Conservation (phyloP, 2,888 invertebrate species). For the Sipha maydis region DNA sequence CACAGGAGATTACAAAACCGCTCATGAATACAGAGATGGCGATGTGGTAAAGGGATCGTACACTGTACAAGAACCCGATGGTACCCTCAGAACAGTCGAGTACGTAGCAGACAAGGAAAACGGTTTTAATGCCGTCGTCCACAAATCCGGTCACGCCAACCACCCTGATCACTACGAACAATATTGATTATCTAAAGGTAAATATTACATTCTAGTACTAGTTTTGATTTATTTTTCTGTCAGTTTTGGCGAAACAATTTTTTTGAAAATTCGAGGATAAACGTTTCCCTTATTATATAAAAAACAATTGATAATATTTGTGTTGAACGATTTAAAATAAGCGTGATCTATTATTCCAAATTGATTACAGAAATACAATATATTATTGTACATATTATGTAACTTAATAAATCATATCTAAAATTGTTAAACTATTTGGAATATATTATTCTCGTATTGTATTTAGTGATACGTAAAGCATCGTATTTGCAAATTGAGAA, state of each 20-base stretch:
- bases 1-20: constrained; percentile 65
- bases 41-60: constrained; percentile 66
- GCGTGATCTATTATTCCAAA: too few species aligned
- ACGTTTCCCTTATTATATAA: too few species aligned
- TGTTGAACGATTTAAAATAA: too few species aligned
- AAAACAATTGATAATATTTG: too few species aligned
- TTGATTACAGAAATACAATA: too few species aligned
- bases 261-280: too few species aligned
- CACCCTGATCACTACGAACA: constrained; percentile 64
- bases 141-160: constrained; percentile 65
- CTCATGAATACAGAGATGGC: constrained; percentile 65
- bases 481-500: too few species aligned
- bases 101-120: constrained; percentile 66
- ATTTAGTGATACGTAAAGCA: too few species aligned
- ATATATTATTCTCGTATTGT: too few species aligned
- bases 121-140: constrained; percentile 66
- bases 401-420: too few species aligned
- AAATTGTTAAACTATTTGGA: too few species aligned
- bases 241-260: neutral
- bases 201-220: neutral
- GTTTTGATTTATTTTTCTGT: neutral
- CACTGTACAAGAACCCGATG: constrained; percentile 65
- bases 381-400: too few species aligned
- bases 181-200: constrained; percentile 6
- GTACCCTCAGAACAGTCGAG: constrained; percentile 65